Evolutionary conservation across 1,140 invertebrate species (phyloP).

Genomic region (Coptotermes formosanus): DNA sequence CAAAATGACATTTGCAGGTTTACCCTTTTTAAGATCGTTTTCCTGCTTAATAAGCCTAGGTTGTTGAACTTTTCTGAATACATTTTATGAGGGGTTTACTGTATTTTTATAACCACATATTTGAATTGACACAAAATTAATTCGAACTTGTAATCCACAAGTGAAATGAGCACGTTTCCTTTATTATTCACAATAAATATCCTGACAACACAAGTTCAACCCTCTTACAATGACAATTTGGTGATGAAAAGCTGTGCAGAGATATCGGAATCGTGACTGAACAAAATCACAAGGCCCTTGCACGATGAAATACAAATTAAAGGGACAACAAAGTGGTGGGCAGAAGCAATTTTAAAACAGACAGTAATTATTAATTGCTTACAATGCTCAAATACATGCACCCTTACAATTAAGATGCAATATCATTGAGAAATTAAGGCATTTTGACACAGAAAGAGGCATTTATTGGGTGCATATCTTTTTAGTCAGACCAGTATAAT

Average conservation of each 20-base stretch:
- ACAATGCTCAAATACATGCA: slow-evolving; percentile 20
- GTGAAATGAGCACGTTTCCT: slow-evolving; percentile 4
- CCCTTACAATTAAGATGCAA: not conserved
- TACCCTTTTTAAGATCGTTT: too few relatives aligned
- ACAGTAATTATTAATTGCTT: not conserved
- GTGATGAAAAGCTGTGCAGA: slow-evolving; percentile 12
- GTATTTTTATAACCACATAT: too few relatives aligned
- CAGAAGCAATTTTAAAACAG: slow-evolving; percentile 25
- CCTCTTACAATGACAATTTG: not conserved
- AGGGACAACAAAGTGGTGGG: not conserved
- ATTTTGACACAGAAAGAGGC: slow-evolving; percentile 10
- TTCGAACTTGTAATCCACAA: too few relatives aligned
- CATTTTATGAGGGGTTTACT: too few relatives aligned
- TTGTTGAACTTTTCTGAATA: too few relatives aligned
- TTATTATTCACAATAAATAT: slow-evolving; percentile 30
- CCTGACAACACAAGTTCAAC: slow-evolving; percentile 19
- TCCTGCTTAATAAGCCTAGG: too few relatives aligned
- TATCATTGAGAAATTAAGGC: slow-evolving; percentile 8
- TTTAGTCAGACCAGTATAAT: not conserved
- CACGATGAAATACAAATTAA: not conserved
- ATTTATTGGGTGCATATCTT: slow-evolving; percentile 12
- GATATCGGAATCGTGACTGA: not conserved
- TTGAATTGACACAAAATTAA: too few relatives aligned
- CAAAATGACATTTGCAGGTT: too few relatives aligned
- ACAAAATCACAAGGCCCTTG: not conserved